Conservation (phyloP, 2,797 vertebrate genomes). For the Simalia tracyae region DNA sequence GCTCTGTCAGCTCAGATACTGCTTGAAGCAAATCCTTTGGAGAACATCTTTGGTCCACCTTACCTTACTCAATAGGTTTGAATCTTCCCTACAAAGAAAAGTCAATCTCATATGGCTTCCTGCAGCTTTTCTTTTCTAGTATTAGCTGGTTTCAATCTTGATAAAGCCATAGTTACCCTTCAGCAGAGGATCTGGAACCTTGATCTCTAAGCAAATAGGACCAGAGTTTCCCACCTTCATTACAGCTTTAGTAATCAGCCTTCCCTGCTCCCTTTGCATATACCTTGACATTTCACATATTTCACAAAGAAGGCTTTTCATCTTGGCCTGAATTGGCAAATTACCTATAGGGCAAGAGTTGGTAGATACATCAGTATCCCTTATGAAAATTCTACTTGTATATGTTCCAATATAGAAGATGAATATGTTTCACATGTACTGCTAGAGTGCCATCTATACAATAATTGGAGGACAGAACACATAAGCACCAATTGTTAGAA, state of each 20-base stretch:
- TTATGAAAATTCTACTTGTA: background rate
- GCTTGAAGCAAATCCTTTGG: background rate
- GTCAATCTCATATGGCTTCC: background rate
- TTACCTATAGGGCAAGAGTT: background rate
- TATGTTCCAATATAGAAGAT: background rate
- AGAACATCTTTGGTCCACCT: background rate
- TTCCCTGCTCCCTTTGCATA: background rate
- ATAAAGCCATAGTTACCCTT: background rate
- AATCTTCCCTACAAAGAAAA: background rate
- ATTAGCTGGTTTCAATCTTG: background rate
- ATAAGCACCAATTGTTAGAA: too few species aligned
- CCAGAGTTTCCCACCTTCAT: background rate
- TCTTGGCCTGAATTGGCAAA: background rate
- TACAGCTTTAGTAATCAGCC: background rate
- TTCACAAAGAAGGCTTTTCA: background rate
- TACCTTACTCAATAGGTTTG: background rate
- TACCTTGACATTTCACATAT: background rate
- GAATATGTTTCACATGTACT: too few species aligned
- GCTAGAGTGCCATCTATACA: background rate
- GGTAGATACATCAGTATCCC: background rate
- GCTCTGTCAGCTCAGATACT: background rate
- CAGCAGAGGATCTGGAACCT: background rate
- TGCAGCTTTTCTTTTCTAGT: background rate
- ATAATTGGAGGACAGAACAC: background rate
- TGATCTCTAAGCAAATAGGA: background rate